Conservation (phyloP, 2,888 invertebrate genomes). For the Troides oblongomaculatus region DNA sequence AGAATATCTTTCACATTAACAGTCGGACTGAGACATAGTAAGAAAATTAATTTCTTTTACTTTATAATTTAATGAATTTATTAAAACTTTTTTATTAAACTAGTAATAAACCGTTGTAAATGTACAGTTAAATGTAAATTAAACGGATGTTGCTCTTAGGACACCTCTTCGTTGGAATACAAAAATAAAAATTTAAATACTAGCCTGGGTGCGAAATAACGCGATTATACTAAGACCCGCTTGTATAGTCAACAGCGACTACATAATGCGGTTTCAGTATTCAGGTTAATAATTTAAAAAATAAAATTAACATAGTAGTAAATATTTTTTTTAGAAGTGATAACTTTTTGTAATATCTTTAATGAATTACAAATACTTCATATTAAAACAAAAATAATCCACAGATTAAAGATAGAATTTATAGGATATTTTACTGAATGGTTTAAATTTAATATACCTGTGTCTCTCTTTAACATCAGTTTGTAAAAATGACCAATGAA, state of each 20-base stretch:
- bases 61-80: neutral
- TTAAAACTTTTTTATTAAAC: conserved; percentile 54
- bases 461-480: too few species aligned
- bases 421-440: too few species aligned
- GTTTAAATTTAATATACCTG: too few species aligned
- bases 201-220: conserved; percentile 17
- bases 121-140: conserved; percentile 64
- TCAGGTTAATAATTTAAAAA: neutral
- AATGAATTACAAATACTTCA: neutral
- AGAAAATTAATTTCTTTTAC: neutral
- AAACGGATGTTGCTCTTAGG: conserved; percentile 41
- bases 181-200: conserved; percentile 31
- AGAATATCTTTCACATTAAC: neutral
- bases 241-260: neutral
- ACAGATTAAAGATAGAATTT: too few species aligned
- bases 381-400: too few species aligned
- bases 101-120: conserved; percentile 49
- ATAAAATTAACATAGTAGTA: neutral
- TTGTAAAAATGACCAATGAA: too few species aligned
- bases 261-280: neutral
- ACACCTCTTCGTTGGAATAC: conserved; percentile 32
- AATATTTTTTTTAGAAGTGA: neutral
- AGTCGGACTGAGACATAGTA: neutral
- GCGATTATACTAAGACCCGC: neutral
- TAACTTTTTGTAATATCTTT: neutral